phyloP scores from a whole-genome alignment of 2,797 vertebrate species.

The Neosalanx taihuensis region DNA sequence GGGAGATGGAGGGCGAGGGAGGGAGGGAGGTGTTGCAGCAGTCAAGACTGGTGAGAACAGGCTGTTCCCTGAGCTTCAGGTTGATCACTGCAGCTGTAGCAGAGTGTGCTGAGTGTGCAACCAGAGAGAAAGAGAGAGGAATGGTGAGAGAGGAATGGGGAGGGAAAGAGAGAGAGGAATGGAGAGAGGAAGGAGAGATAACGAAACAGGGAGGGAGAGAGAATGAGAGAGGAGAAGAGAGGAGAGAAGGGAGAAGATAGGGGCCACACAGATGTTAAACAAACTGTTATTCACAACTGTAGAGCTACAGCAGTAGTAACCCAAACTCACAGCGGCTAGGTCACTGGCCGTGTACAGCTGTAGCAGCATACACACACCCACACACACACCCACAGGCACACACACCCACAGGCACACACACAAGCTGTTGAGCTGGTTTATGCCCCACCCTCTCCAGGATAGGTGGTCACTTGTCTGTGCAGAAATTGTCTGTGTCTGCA shows the following conservation, averaged over 20 bases:
- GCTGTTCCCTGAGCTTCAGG: too few relatives aligned
- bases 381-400: constrained; percentile 4
- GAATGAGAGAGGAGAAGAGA: background rate
- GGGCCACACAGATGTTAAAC: constrained; percentile 34
- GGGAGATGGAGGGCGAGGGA: background rate
- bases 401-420: constrained; percentile 10
- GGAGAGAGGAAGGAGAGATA: background rate
- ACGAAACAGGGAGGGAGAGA: background rate
- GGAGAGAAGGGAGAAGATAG: background rate
- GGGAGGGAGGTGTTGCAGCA: background rate
- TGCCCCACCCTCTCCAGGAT: too few relatives aligned
- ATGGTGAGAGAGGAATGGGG: background rate
- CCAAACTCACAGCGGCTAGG: constrained; percentile 20
- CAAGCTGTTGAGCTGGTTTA: background rate
- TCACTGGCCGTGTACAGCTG: constrained; percentile 44
- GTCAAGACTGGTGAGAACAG: background rate
- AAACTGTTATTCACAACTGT: constrained; percentile 49
- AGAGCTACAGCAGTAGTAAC: constrained; percentile 19
- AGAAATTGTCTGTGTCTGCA: constrained; percentile 15
- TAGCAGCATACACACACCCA: constrained; percentile 38
- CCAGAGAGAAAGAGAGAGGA: constrained; percentile 7
- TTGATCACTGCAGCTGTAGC: too few relatives aligned
- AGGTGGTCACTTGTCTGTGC: constrained; percentile 2
- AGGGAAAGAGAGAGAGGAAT: background rate
- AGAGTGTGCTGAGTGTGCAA: too few relatives aligned